Evolutionary conservation across 2,888 invertebrate species (phyloP).

Genomic region (Drosophila lacicola): DNA sequence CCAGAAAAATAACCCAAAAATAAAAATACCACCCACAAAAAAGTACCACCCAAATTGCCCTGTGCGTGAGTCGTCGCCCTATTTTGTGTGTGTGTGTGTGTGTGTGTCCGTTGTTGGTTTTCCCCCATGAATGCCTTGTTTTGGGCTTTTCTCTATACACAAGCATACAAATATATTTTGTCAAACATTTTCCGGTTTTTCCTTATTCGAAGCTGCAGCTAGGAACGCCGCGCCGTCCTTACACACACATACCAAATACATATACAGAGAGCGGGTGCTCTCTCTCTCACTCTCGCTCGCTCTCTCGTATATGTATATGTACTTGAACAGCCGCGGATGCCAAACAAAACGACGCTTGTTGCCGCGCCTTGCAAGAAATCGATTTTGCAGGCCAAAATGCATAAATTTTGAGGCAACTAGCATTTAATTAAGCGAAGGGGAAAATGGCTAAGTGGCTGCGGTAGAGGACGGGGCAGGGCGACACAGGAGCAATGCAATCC

Average conservation of each 20-base stretch:
- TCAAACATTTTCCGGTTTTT: conserved; percentile 78
- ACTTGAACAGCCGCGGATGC: conserved; percentile 34
- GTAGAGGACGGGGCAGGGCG: not conserved
- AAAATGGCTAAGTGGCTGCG: conserved; percentile 30
- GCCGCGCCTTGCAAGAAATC: conserved; percentile 79
- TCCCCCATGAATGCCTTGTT: conserved; percentile 47
- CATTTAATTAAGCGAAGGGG: conserved; percentile 51
- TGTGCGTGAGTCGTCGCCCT: conserved; percentile 41
- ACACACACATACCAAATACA: conserved; percentile 28
- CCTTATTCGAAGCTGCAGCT: conserved; percentile 75
- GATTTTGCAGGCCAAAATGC: conserved; percentile 73
- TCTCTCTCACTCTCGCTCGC: conserved; percentile 28
- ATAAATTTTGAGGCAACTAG: conserved; percentile 53
- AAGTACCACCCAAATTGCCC: conserved; percentile 47
- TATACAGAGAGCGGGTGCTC: conserved; percentile 33
- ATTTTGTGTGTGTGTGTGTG: conserved; percentile 22
- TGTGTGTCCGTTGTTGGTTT: conserved; percentile 35
- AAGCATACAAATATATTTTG: conserved; percentile 50
- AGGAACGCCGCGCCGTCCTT: conserved; percentile 53
- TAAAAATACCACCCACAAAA: conserved; percentile 51
- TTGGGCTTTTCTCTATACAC: conserved; percentile 50
- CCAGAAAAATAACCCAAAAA: conserved; percentile 33
- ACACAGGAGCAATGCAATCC: conserved; percentile 35
- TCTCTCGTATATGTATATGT: conserved; percentile 40
- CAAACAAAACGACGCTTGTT: conserved; percentile 67